Base-by-base conservation (phyloP, 2,888 invertebrate species). In the Microchrysa polita region DNA sequence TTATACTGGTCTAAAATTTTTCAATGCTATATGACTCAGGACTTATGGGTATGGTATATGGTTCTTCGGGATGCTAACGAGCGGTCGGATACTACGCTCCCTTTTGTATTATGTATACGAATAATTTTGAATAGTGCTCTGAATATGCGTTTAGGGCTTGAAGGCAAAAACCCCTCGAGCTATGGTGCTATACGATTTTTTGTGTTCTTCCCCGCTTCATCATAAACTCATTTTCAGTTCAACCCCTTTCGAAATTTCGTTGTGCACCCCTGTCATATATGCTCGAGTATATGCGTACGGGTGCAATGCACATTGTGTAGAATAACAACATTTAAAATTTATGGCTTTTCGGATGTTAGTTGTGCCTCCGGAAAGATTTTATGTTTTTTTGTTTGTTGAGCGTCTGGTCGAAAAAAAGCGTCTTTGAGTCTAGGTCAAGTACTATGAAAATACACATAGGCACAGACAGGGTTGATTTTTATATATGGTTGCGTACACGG, bases 201-300 rank as follows among this genome's bases (percentile, higher is more conserved):
- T 67, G 12, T 48, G 18, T 20, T 60, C 20, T 53, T 48, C 65
- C 42, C 60, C 72, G 75, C 75, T 75, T 73, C 74, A 75, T 75
- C 75, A 75, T 75, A 74, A 63, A 75, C 72, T 75, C 75, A 75
- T 75, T 75, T 75, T 72, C 67, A 59, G 18, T 27, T 27, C 57
- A 67, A 65, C 67, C 67, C 67, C 60, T 67, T 73, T 23, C 10
- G 16, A 16, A 20, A n/a, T 34, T 18, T 5, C 27, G 34, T 42
- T 2, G 23, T n/a, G 69, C 10, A 40, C 69, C 69, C 57, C 22
- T 69, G 69, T 40, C 40, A 23, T 5, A 67, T 5, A 16, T 14
- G 55, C n/a, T n/a, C n/a, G n/a, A n/a, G n/a, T n/a, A n/a, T n/a
- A n/a, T 44, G 9, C 42, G 10, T 34, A 34, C 7, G 7, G 27